These are phyloP conservation scores for Trachythela sp. DNA, from an alignment of 64 coral and sea anemone species.

Conservation along the genomic window DNA sequence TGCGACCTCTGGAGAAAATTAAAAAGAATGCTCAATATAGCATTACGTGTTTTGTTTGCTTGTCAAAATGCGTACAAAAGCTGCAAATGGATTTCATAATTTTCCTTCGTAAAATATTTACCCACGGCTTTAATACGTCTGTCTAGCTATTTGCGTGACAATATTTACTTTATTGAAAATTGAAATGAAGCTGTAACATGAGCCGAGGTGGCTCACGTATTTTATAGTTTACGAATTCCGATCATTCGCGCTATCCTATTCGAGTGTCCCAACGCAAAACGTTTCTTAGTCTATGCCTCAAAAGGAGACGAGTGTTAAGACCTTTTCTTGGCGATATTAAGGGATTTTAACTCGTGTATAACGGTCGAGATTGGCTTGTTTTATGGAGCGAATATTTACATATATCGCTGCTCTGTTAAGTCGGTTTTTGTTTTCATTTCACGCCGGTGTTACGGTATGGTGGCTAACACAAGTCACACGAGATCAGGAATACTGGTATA, in stretches of 20 bases:
- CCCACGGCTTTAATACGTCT: background rate
- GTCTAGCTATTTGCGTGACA: background rate
- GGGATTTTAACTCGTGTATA: background rate
- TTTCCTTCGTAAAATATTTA: background rate
- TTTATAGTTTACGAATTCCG: background rate
- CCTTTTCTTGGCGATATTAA: background rate
- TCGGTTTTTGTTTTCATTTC: constrained; percentile 68
- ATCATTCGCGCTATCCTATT: background rate
- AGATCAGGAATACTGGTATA: constrained; percentile 43
- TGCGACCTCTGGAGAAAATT: no score
- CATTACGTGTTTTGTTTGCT: background rate
- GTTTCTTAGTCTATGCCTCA: no score
- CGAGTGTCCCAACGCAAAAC: background rate
- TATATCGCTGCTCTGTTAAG: constrained; percentile 89
- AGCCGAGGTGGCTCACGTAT: background rate
- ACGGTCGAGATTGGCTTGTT: background rate
- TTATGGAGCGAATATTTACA: constrained; percentile 87
- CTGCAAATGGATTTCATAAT: background rate
- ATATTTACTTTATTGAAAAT: background rate
- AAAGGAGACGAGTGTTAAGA: background rate
- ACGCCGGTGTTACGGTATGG: constrained; percentile 73
- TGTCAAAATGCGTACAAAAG: background rate
- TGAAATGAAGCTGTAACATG: background rate
- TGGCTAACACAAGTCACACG: constrained; percentile 70
- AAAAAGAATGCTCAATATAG: background rate